Percentiles rank a stretch among this genome's conserved stretches.
Evolutionary conservation across 2,797 vertebrate species (phyloP).

Genomic region (Glyptemys insculpta): DNA sequence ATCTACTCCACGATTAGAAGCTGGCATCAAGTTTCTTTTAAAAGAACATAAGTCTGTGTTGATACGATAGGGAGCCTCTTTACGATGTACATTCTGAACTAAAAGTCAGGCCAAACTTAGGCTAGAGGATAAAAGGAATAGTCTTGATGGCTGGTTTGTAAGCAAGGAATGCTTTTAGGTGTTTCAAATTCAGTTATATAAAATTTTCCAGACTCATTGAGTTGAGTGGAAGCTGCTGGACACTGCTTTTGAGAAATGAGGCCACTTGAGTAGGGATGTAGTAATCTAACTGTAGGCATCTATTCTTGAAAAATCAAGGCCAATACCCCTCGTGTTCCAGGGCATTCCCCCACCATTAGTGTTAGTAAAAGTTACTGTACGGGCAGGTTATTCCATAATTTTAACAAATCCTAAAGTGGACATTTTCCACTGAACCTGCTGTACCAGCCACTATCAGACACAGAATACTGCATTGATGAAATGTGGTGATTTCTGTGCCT

Average conservation of each 20-base stretch:
- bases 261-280: background rate
- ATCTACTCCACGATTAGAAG: constrained; percentile 88
- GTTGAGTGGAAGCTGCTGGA: background rate
- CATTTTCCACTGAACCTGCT: accelerated
- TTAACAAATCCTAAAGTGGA: accelerated
- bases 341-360: accelerated
- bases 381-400: background rate
- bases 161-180: background rate
- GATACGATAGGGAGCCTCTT: background rate
- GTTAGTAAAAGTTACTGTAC: background rate
- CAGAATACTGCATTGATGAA: background rate
- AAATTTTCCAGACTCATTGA: background rate
- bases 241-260: background rate
- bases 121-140: background rate
- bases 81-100: background rate
- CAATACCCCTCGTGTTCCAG: background rate
- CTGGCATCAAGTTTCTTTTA: constrained; percentile 88
- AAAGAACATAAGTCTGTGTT: constrained; percentile 6
- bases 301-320: background rate
- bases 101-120: background rate
- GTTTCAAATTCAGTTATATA: background rate
- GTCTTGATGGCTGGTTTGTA: background rate
- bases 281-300: background rate
- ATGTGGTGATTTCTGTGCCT: background rate
- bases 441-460: background rate